phyloP scores from a whole-genome alignment of 2,888 invertebrate species.

The Hirtodrosophila confusa region DNA sequence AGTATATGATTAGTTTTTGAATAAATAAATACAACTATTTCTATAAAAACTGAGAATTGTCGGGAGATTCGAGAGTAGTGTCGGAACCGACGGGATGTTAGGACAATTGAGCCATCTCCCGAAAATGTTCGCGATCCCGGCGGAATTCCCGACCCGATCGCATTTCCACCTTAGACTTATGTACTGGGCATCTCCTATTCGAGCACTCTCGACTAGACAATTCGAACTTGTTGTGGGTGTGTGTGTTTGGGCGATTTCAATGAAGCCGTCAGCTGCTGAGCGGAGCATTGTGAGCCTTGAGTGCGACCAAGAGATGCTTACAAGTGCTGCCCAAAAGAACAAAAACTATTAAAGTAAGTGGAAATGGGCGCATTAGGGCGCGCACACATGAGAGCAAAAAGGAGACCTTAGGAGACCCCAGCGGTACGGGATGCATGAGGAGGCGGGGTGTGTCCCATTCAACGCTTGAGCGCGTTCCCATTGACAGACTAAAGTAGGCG shows the following conservation, averaged over 20 bases:
- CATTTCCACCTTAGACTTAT: too few relatives aligned
- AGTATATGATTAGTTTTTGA: too few relatives aligned
- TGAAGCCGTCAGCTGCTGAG: slow-evolving; percentile 45
- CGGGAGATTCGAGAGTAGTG: too few relatives aligned
- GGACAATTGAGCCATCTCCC: too few relatives aligned
- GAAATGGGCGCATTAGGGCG: slow-evolving; percentile 73
- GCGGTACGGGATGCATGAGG: too few relatives aligned
- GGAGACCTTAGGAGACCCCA: slow-evolving; percentile 9
- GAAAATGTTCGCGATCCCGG: too few relatives aligned
- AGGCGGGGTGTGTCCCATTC: slow-evolving; percentile 20
- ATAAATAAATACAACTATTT: too few relatives aligned
- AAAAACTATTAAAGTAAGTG: slow-evolving; percentile 77
- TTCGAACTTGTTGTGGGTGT: slow-evolving; percentile 6
- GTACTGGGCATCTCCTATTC: too few relatives aligned
- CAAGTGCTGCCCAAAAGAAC: slow-evolving; percentile 57
- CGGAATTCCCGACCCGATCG: too few relatives aligned
- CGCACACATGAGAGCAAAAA: slow-evolving; percentile 21
- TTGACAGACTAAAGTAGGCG: slow-evolving; percentile 41
- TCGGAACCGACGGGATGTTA: too few relatives aligned
- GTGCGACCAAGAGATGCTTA: slow-evolving; percentile 38
- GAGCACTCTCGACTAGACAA: too few relatives aligned
- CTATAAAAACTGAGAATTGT: too few relatives aligned
- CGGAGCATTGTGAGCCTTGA: slow-evolving; percentile 31
- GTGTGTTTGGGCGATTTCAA: slow-evolving; percentile 39
- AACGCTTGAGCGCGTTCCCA: slow-evolving; percentile 38